Percentiles rank a stretch among this genome's conserved stretches.
These are phyloP conservation scores for Fragum fragum DNA, from an alignment of 2,888 invertebrate species.

Conservation along the genomic window DNA sequence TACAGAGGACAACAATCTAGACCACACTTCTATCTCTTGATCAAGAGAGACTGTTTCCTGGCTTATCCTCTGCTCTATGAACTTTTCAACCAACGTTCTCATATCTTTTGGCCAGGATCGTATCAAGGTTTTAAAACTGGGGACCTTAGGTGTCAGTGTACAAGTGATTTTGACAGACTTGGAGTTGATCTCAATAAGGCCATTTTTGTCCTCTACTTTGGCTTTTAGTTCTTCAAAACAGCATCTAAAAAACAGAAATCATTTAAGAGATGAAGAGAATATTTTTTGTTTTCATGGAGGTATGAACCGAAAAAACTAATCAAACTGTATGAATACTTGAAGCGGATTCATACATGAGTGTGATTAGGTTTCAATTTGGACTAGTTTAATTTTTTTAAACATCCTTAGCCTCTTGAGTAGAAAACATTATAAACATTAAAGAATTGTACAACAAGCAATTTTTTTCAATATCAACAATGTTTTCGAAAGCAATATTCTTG, in stretches of 20 bases:
- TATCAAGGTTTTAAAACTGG: constrained; percentile 19
- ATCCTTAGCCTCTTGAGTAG: too few species aligned
- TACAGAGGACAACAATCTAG: neutral
- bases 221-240: constrained; percentile 31
- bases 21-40: constrained; percentile 9
- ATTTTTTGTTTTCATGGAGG: too few species aligned
- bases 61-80: constrained; percentile 1
- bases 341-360: too few species aligned
- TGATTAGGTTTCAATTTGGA: too few species aligned
- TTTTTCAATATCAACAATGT: too few species aligned
- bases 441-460: too few species aligned
- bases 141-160: constrained; percentile 27
- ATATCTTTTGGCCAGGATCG: constrained; percentile 15
- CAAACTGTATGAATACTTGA: too few species aligned
- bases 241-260: constrained; percentile 31
- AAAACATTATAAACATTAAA: too few species aligned
- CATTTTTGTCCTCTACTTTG: constrained; percentile 22
- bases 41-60: constrained; percentile 9
- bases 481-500: too few species aligned
- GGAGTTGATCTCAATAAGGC: neutral
- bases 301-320: too few species aligned
- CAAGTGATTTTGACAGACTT: constrained; percentile 28
- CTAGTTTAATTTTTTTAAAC: too few species aligned
- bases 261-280: too few species aligned
- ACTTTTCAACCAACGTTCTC: neutral